Evolutionary conservation across 2,888 invertebrate species (phyloP).

Genomic region (Bombyx huttoni): DNA sequence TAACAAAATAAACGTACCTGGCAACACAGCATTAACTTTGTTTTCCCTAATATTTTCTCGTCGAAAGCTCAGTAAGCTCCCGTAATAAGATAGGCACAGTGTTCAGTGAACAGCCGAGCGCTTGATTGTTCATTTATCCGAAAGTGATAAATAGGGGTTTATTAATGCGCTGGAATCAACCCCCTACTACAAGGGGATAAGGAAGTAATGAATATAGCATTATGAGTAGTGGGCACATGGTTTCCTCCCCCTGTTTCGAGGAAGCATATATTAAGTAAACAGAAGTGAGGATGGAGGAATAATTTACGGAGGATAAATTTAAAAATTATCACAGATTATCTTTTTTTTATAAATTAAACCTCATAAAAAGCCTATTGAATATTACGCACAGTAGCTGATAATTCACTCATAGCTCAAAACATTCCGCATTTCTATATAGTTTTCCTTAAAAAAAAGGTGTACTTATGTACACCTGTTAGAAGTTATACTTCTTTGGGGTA

Average conservation of each 20-base stretch:
- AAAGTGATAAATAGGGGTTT: constrained; percentile 59
- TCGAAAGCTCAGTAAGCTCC: constrained; percentile 6
- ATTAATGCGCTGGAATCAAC: constrained; percentile 29
- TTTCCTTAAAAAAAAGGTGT: no score
- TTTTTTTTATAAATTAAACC: no score
- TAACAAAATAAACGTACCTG: neutral
- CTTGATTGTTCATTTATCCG: constrained; percentile 54
- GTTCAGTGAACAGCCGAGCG: constrained; percentile 27
- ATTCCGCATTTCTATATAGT: no score
- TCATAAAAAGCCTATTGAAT: no score
- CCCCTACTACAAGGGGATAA: constrained; percentile 1
- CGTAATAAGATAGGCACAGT: constrained; percentile 12
- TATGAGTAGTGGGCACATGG: constrained; percentile 6
- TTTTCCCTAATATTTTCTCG: neutral
- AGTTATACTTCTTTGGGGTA: no score
- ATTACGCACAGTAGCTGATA: neutral
- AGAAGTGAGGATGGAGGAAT: no score
- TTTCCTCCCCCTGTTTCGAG: constrained; percentile 28
- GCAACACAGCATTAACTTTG: neutral
- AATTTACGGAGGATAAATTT: no score
- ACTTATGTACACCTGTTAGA: no score
- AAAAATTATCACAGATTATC: no score
- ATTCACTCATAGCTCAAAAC: no score
- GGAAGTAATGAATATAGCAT: constrained; percentile 49
- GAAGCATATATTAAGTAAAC: constrained; percentile 9